Evolutionary conservation across 2,113 vertebrate genomes (phyloP).

Genomic region (Thunnus thynnus): DNA sequence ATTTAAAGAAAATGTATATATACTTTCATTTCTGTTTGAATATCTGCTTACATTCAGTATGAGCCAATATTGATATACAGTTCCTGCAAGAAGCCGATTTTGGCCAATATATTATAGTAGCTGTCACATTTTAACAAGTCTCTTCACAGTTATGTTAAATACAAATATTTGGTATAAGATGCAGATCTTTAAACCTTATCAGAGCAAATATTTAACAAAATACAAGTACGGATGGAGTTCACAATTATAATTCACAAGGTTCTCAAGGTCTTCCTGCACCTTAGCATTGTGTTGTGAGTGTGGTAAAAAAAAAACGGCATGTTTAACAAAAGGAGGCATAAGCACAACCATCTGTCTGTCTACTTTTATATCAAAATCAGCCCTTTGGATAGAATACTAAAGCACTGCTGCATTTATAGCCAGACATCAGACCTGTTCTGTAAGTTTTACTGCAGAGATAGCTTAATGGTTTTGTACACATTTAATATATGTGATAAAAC

Average conservation of each 20-base stretch:
- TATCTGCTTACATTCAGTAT: background rate
- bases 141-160: too few species aligned
- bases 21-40: too few species aligned
- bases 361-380: background rate
- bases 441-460: constrained; percentile 12
- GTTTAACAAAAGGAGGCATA: background rate
- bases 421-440: background rate
- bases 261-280: too few species aligned
- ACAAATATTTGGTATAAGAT: too few species aligned
- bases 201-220: too few species aligned
- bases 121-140: background rate
- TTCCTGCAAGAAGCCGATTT: background rate
- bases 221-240: too few species aligned
- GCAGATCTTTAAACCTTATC: too few species aligned
- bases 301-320: too few species aligned
- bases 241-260: too few species aligned
- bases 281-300: too few species aligned
- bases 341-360: background rate
- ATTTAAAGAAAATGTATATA: too few species aligned
- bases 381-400: background rate
- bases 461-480: constrained; percentile 1
- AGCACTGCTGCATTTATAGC: background rate
- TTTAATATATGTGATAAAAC: constrained; percentile 33
- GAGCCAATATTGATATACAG: background rate
- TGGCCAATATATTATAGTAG: background rate